These are phyloP conservation scores for Stenodema calcarata DNA, from an alignment of 2,888 invertebrate genomes.

Conservation along the genomic window DNA sequence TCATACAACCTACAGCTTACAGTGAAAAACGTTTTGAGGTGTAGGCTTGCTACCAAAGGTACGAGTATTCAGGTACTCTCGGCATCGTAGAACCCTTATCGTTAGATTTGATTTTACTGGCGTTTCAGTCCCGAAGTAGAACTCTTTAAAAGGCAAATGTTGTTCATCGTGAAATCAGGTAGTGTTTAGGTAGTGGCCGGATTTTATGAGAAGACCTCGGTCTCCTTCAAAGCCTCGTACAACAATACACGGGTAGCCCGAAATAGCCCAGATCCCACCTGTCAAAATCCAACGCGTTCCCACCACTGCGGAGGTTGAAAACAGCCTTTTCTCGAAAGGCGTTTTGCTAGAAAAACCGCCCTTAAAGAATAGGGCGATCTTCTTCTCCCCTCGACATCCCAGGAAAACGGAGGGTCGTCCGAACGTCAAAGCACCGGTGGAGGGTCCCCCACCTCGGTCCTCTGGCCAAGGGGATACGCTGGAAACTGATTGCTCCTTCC, in stretches of 20 bases:
- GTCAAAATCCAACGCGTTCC: neutral
- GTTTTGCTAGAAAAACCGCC: neutral
- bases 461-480: neutral
- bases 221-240: neutral
- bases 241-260: neutral
- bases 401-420: neutral
- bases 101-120: no score
- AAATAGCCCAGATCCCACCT: neutral
- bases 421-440: neutral
- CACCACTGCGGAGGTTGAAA: neutral
- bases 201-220: neutral
- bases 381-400: neutral
- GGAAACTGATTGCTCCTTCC: constrained; percentile 33
- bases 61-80: no score
- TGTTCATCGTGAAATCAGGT: no score
- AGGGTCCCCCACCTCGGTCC: neutral
- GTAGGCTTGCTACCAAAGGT: no score
- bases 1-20: no score
- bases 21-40: no score
- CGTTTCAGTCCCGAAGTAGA: no score
- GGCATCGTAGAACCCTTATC: no score
- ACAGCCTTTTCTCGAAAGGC: neutral
- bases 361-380: neutral
- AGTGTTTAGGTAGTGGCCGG: no score
- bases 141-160: no score